These are phyloP conservation scores for Oikopleura vanhoeffeni DNA, from an alignment of 23 tunicate species.

Conservation along the genomic window DNA sequence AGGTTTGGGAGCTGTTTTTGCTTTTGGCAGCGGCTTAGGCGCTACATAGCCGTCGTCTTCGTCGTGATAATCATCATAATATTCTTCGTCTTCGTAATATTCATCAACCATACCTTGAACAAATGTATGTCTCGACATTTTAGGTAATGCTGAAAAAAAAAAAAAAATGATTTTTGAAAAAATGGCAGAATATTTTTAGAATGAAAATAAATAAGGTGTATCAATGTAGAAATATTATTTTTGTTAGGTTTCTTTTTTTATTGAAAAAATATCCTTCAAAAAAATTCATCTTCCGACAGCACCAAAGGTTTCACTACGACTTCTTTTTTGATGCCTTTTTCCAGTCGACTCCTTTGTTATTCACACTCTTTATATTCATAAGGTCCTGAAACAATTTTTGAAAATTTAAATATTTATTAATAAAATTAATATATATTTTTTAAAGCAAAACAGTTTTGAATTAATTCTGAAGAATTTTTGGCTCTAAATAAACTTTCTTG, in stretches of 20 bases:
- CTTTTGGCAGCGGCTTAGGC: neutral
- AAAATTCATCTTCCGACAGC: too few species aligned
- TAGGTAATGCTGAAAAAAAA: too few species aligned
- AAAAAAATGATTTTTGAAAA: too few species aligned
- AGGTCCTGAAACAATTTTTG: neutral
- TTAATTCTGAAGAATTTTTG: neutral
- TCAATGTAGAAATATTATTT: too few species aligned
- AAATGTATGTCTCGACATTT: neutral
- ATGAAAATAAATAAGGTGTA: too few species aligned
- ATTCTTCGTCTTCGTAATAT: neutral
- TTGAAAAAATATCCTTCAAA: neutral
- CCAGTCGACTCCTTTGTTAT: neutral
- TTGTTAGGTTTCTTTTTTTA: too few species aligned
- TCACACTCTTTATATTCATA: neutral
- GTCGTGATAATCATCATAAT: neutral
- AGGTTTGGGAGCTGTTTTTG: neutral
- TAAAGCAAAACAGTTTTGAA: neutral
- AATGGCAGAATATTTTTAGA: too few species aligned
- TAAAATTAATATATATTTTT: too few species aligned
- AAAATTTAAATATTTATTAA: too few species aligned
- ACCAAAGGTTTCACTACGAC: too few species aligned
- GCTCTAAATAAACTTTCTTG: too few species aligned
- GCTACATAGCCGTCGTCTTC: neutral
- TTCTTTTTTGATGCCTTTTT: neutral
- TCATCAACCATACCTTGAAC: slow-evolving; percentile 9